Evolutionary conservation across 2,113 vertebrate genomes (phyloP), one percentile per base, ranked within the genome.

Genomic region (Crotophaga sulcirostris): DNA sequence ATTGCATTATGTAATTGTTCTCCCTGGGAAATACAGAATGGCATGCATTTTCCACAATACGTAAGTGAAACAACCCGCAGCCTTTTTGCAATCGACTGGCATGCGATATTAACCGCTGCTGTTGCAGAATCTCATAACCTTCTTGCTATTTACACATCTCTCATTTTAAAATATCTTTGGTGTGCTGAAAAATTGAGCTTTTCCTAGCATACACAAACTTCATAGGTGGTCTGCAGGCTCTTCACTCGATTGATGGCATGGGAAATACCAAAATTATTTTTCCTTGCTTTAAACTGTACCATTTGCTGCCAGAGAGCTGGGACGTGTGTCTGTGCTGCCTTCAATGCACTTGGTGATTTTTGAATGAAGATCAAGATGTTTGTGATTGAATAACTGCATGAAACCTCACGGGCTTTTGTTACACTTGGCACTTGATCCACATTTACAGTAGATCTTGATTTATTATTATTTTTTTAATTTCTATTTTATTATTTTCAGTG

Each of bases 11-110:
- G 97, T 98, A 98, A 99, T 98, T 98, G 97, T 98, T 98, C 98
- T 98, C 96, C 97, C 97, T 97, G 98, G 97, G 97, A 96, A 98
- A 98, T 98, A 98, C 98, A 99, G 98, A 99, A 98, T 98, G 98
- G 98, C 98, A 98, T 99, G 98, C 98, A 98, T 98, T 99, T 99
- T 98, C 98, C 98, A 98, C 98, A 98, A 99, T 99, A 99, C 98
- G 98, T 99, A 99, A 99, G 99, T 99, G 98, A 98, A 98, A 96
- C 94, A 97, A 97, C 97, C 96, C 93, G 82, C 97, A 97, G 98
- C 98, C 96, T 96, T 97, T 98, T 98, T 98, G 98, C 98, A 98
- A 98, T 98, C 97, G 74, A 97, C 97, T 98, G 98, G 98, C 98
- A 99, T 99, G 99, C 97, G 94, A 97, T 98, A 98, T 98, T 99